A percentile compares a stretch with the other conserved stretches of the same genome.
Conservation (phyloP, 2,113 vertebrate species). For the Hystrix brachyura region DNA sequence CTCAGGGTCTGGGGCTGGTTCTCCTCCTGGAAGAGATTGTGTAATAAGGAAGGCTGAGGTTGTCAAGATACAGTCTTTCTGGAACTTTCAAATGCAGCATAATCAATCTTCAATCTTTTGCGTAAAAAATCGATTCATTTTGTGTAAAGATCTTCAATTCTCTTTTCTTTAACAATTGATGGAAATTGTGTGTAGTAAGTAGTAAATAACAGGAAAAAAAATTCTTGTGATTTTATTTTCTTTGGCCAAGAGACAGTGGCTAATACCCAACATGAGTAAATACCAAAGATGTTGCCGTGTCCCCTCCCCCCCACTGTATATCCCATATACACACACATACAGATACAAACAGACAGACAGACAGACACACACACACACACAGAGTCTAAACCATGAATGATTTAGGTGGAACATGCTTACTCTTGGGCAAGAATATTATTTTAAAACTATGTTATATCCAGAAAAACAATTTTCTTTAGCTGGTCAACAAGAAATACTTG, state of each 20-base stretch:
- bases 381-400: neutral
- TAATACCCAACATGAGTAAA: neutral
- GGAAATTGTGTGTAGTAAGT: neutral
- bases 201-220: neutral
- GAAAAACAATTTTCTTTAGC: neutral
- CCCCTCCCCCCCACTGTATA: too few relatives aligned
- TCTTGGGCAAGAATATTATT: neutral
- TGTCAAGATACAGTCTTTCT: neutral
- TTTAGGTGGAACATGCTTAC: neutral
- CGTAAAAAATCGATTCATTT: neutral
- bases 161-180: conserved; percentile 1
- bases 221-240: neutral
- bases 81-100: neutral
- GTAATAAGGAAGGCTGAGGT: neutral
- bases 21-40: neutral
- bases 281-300: neutral
- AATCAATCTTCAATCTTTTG: neutral
- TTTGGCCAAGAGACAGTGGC: neutral
- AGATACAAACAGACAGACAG: rapidly evolving
- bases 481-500: neutral
- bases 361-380: rapidly evolving
- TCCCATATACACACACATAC: neutral
- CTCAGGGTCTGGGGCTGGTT: neutral
- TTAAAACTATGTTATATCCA: neutral
- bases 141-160: neutral